Percentiles rank a stretch among this genome's conserved stretches.
Evolutionary conservation across 1,140 invertebrate species (phyloP).

Genomic region (Orchestia grillus): DNA sequence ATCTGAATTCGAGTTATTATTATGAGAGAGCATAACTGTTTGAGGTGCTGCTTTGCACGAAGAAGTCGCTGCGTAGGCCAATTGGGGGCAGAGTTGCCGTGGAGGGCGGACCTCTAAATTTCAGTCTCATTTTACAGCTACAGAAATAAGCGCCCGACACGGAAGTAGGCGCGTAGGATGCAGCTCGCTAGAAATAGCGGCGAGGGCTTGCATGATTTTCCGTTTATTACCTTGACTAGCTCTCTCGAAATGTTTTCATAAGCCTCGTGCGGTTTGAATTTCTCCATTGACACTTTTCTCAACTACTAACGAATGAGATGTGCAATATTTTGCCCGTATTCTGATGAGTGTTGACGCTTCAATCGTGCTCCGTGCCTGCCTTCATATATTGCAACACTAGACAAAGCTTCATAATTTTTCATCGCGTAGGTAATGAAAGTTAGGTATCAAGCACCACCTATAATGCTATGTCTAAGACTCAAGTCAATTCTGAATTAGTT

Average conservation of each 20-base stretch:
- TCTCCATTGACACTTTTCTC: background rate
- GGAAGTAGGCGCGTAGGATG: slow-evolving; percentile 10
- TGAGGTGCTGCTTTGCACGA: background rate
- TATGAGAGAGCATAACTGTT: background rate
- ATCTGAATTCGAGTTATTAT: background rate
- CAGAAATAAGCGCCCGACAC: background rate
- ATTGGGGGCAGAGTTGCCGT: background rate
- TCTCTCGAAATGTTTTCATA: background rate
- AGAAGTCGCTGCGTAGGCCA: background rate
- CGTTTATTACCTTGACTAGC: background rate
- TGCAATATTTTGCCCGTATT: background rate
- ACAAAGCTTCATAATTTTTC: background rate
- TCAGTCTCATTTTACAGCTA: slow-evolving; percentile 24
- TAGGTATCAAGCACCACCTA: background rate
- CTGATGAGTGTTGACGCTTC: background rate
- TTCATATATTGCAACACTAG: too few relatives aligned
- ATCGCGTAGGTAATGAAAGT: background rate
- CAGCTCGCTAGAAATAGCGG: background rate
- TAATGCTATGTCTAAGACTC: background rate
- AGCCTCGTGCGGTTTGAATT: background rate
- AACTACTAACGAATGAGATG: background rate
- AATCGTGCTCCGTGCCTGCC: background rate
- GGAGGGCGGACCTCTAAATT: background rate
- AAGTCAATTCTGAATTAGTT: background rate
- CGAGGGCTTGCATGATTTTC: background rate